A percentile compares a stretch with the other conserved stretches of the same genome.
Conservation (phyloP, 2,888 invertebrate genomes). For the Julus scanicus region DNA sequence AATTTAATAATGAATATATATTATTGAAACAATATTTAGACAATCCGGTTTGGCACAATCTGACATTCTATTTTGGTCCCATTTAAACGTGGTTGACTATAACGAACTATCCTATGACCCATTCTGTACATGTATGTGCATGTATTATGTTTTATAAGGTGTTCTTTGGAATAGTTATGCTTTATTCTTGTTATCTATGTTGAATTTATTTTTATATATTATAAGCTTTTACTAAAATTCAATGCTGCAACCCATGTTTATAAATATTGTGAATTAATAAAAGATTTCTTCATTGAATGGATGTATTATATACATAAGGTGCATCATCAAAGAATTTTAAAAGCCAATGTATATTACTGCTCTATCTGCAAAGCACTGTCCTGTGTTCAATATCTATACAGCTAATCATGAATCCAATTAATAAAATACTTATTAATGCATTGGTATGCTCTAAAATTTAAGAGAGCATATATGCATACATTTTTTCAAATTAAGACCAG, state of each 20-base stretch:
- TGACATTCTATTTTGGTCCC: background rate
- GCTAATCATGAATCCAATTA: no score
- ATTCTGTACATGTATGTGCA: background rate
- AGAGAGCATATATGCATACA: no score
- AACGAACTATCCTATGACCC: background rate
- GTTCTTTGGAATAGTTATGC: background rate
- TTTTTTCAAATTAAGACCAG: no score
- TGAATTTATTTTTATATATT: slow-evolving; percentile 28
- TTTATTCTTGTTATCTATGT: slow-evolving; percentile 1
- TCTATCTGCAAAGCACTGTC: no score
- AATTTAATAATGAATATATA: no score
- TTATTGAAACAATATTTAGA: no score
- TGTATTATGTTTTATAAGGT: background rate
- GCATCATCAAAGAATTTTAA: no score
- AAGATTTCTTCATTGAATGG: background rate
- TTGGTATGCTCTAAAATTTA: no score
- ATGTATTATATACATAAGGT: background rate
- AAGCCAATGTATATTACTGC: no score
- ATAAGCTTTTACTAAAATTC: slow-evolving; percentile 36
- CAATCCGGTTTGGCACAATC: no score
- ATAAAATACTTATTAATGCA: no score
- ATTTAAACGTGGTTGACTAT: background rate
- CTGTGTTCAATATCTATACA: no score
- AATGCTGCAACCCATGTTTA: background rate
- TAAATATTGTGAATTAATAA: slow-evolving; percentile 26